phyloP scores from a whole-genome alignment of 2,113 vertebrate genomes.

The Eptesicus fuscus region DNA sequence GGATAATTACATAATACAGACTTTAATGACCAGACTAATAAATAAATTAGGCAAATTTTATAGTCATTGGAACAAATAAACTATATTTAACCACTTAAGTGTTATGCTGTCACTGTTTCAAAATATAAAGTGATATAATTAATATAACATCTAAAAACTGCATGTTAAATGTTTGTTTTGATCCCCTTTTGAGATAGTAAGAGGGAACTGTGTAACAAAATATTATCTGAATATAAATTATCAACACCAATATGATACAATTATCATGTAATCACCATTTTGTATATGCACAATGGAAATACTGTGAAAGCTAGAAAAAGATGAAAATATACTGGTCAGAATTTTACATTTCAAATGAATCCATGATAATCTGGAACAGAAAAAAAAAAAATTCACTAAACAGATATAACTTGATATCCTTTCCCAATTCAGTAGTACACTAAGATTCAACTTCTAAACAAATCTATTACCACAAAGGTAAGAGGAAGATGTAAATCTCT shows the following conservation, averaged over 20 bases:
- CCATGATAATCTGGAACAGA: conserved; percentile 56
- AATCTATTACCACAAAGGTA: conserved; percentile 53
- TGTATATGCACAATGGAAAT: conserved; percentile 65
- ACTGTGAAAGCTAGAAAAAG: conserved; percentile 64
- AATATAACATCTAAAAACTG: conserved; percentile 48
- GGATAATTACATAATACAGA: conserved; percentile 42
- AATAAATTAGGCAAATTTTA: conserved; percentile 66
- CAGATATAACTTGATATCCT: conserved; percentile 38
- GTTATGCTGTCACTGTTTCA: conserved; percentile 7
- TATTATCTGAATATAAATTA: conserved; percentile 70
- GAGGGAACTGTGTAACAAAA: conserved; percentile 53
- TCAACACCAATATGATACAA: conserved; percentile 53
- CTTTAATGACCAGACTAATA: conserved; percentile 54
- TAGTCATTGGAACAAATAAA: conserved; percentile 55
- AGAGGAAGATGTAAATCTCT: conserved; percentile 57
- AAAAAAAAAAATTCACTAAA: conserved; percentile 47
- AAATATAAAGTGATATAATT: conserved; percentile 54
- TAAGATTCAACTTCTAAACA: conserved; percentile 1
- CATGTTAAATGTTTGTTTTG: conserved; percentile 14
- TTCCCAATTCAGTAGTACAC: conserved; percentile 49
- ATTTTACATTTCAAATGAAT: conserved; percentile 63
- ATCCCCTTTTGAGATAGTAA: conserved; percentile 45
- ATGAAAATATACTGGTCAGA: conserved; percentile 57
- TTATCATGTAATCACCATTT: conserved; percentile 42
- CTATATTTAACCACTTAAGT: conserved; percentile 41